Evolutionary conservation across 2,888 invertebrate genomes (phyloP), one percentile per base, ranked within the genome.

Genomic region (Rotaria socialis): DNA sequence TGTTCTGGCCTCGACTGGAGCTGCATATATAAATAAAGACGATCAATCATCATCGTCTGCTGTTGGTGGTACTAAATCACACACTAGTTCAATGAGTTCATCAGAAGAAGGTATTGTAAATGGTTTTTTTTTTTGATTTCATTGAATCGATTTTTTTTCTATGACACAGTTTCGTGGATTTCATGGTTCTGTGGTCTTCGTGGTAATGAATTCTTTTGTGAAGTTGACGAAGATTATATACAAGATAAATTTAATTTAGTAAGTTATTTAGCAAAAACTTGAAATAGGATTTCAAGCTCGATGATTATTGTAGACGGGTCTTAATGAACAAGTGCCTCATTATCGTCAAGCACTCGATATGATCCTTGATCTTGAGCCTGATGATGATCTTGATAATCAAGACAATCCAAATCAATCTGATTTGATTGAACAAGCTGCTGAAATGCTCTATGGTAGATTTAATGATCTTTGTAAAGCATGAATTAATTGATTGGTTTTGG

Each of bases 181-280:
- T 96, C 97, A 90, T 99, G 99, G 99, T 99, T 99, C 93, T 99
- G 99, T 93, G 96, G 97, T 89, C 94, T 99, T 89, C 94, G 98
- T 89, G 99, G 99, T 90, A 99, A 99, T 93, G 99, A 99, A 92
- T 99, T 97, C 92, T 99, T 97, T 92, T 99, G 99, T 92, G 99
- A 99, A 94, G 98, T 99, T 88, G 99, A 99, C 92, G 99, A 99
- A 92, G 99, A 99, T 92, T 99, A 99, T 90, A 99, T 99, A 92
- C 98, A 99, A 92, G 99, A 99, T 92, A 98, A 99, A 93, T 99
- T 99, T 92, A 99, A 99, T 93, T 93, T 99, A 80, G 67, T 67
- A 67, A 3, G 41, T 67, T 27, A 19, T 35, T 35, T 35, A 35
- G 6, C 5, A n/a, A 1, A 35, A 67, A 55, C 5, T 19, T 55